Base-by-base conservation (phyloP, 2,113 vertebrate species). In the Chloebia gouldiae region DNA sequence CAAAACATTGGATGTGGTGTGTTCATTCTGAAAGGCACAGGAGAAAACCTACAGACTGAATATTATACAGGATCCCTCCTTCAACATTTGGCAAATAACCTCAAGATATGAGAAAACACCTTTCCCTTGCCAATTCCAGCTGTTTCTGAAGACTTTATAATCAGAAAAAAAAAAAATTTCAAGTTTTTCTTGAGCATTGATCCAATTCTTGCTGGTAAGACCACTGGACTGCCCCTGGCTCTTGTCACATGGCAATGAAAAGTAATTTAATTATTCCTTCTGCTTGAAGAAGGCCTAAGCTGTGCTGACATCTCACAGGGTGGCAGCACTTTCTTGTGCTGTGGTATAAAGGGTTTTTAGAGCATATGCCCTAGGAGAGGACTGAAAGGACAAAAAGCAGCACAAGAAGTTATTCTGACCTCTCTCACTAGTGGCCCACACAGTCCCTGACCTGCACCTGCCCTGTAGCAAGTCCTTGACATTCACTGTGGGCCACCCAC, bases 381-480 rank as follows among this genome's bases (percentile, higher is more conserved):
- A 81, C 13, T 21, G 21, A 68, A 86, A 76, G 10, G 28, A 47
- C 9, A 64, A 51, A 92, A 81, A 56, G 1, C 1, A 61, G 13
- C 11, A 4, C 1, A 66, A 28, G 35, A 77, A 61, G 15, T 56
- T 30, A 35, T 18, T n/a, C 19, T 50, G 33, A 49, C 53, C 23
- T 42, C 23, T 84, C 61, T 79, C 39, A 15, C 37, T 53, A 13
- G 11, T 9, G 9, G 12, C 10, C 8, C 28, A 27, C n/a, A 13
- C 2, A 6, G 40, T 25, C 37, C 18, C 35, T 0, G 2, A 11
- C 10, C 39, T 45, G 35, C 65, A 19, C 6, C 25, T 6, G 0
- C 30, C 49, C 61, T 56, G n/a, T 17, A n/a, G 22, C 0, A 0
- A 13, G 27, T 30, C 21, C 21, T 9, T 5, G 39, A 13, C 33